phyloP scores from a whole-genome alignment of 2,888 invertebrate species.

The Tanaodytes sp. region DNA sequence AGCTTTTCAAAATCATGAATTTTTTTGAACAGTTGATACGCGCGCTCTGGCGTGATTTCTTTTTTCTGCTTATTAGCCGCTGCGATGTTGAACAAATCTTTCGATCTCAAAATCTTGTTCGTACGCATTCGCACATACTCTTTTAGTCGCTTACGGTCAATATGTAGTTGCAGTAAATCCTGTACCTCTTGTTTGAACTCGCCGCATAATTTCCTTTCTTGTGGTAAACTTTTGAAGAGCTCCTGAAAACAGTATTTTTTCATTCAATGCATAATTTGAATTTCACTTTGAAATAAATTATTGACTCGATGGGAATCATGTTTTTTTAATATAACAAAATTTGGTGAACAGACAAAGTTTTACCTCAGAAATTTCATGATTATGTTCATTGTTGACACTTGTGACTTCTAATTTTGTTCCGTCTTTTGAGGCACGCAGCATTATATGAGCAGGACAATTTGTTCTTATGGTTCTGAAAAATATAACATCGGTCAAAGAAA shows the following conservation, averaged over 20 bases:
- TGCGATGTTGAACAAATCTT: constrained; percentile 70
- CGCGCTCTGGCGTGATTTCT: constrained; percentile 67
- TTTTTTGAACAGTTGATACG: constrained; percentile 67
- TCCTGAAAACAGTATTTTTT: constrained; percentile 63
- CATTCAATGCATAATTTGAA: too few relatives aligned
- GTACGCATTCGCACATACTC: constrained; percentile 69
- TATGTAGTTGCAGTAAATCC: constrained; percentile 68
- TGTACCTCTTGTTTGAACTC: constrained; percentile 70
- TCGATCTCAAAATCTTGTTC: constrained; percentile 68
- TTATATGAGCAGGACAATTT: constrained; percentile 73
- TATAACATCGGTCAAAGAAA: neutral
- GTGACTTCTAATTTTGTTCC: constrained; percentile 73
- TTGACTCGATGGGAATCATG: too few relatives aligned
- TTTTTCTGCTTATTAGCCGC: constrained; percentile 68
- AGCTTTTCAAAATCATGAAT: constrained; percentile 68
- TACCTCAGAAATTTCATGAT: constrained; percentile 73
- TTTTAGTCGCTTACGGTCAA: constrained; percentile 68
- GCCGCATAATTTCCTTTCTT: constrained; percentile 70
- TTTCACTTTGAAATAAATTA: too few relatives aligned
- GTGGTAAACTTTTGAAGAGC: constrained; percentile 69
- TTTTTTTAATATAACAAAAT: too few relatives aligned
- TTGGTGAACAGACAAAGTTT: too few relatives aligned
- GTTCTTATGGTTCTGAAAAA: constrained; percentile 69
- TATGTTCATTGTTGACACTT: constrained; percentile 73
- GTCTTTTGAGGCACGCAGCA: constrained; percentile 72